Evolutionary conservation across 2,888 invertebrate genomes (phyloP).

Genomic region (Phaonia tiefii): DNA sequence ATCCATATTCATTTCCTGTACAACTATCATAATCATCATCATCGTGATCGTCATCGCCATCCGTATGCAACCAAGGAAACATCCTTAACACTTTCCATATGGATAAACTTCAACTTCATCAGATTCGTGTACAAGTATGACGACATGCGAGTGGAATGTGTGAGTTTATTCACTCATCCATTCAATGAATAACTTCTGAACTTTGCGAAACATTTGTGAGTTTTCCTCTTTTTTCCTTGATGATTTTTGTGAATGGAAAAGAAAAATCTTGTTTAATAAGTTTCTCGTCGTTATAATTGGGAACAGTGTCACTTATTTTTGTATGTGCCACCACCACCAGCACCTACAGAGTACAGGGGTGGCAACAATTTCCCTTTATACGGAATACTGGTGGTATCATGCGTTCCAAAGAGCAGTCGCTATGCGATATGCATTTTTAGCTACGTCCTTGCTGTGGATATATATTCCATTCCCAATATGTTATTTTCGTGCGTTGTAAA

Average conservation of each 20-base stretch:
- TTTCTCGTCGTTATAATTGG: conserved; percentile 35
- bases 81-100: not conserved
- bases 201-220: conserved; percentile 1
- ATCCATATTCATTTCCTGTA: too few species aligned
- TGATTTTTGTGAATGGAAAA: conserved; percentile 10
- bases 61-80: not conserved
- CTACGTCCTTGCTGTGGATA: not conserved
- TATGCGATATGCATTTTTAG: not conserved
- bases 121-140: not conserved
- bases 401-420: not conserved
- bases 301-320: conserved; percentile 23
- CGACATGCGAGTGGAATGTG: not conserved
- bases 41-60: too few species aligned
- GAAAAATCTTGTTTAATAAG: conserved; percentile 35
- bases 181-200: conserved; percentile 2
- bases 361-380: not conserved
- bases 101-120: conserved; percentile 6
- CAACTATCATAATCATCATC: too few species aligned
- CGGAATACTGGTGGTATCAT: not conserved
- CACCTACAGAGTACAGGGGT: not conserved
- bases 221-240: conserved; percentile 1
- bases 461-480: too few species aligned
- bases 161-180: not conserved
- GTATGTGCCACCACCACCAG: not conserved
- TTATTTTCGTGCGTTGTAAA: too few species aligned